These are phyloP conservation scores for Mesoligia furuncula DNA, from an alignment of 2,888 invertebrate species.

Conservation along the genomic window DNA sequence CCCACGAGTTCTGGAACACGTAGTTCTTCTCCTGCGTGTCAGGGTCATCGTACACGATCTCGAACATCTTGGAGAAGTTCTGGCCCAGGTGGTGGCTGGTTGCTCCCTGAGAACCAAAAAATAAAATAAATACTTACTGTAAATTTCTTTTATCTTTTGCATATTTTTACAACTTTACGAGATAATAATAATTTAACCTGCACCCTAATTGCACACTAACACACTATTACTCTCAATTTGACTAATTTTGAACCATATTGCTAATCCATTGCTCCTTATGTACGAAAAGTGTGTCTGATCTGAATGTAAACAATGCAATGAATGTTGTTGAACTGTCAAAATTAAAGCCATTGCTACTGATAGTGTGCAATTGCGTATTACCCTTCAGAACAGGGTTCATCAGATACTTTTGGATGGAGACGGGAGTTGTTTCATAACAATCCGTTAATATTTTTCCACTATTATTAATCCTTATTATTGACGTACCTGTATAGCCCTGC, in stretches of 20 bases:
- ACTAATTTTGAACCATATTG: no score
- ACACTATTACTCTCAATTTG: no score
- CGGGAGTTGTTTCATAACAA: neutral
- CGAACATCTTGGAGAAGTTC: slow-evolving; percentile 99
- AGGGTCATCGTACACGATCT: slow-evolving; percentile 98
- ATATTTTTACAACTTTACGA: neutral
- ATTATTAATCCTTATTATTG: no score
- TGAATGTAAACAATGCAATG: no score
- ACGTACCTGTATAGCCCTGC: slow-evolving; percentile 96
- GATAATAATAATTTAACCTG: neutral
- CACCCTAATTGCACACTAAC: no score
- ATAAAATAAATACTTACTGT: no score
- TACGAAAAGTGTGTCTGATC: no score
- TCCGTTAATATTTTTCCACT: neutral
- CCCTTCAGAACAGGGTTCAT: neutral
- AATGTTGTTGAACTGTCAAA: no score
- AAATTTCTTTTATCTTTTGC: neutral
- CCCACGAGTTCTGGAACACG: slow-evolving; percentile 99
- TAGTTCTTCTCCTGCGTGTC: slow-evolving; percentile 96
- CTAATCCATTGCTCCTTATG: no score
- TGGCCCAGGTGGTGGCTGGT: slow-evolving; percentile 99
- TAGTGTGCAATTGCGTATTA: no score
- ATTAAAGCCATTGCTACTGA: no score
- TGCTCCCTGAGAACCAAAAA: slow-evolving; percentile 94
- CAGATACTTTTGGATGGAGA: neutral